Evolutionary conservation across 2,797 vertebrate genomes (phyloP), one percentile per base, ranked within the genome.

Genomic region (Pygocentrus nattereri): DNA sequence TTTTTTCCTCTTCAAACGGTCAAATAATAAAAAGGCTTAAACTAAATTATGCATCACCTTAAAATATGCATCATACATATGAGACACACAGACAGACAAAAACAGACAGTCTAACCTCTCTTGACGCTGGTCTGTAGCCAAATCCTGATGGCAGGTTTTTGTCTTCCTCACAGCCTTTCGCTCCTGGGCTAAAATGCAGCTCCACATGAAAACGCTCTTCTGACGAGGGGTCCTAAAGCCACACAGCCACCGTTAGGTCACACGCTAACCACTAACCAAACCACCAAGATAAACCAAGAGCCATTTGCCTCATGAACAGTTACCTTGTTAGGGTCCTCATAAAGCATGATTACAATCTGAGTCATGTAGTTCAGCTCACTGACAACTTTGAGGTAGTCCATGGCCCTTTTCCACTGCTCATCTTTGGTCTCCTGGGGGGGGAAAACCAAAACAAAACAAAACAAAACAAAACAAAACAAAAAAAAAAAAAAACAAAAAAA

Each of bases 341-440:
- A 97, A 21, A 97, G 93, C 96, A 97, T 97, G 88, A 97, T 97
- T 58, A 97, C 96, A 89, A 97, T 97, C 90, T 97, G 96, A 5
- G 96, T 97, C 96, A 97, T 97, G 88, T 97, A 97, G 93, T 97
- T 97, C 75, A 97, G 95, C 85, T 97, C 96, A 87, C 91, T 97
- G 84, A 96, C 96, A 84, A 96, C 91, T 85, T 95, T 96, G 68
- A 97, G 93, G 84, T 97, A 97, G 88, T 96, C 96, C 96, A 97
- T 97, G 81, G 96, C 96, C 86, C 96, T 92, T 88, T 94, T 97
- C 96, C 96, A 97, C 64, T 97, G 96, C 56, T 97, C 96, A 87
- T 97, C 96, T 89, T 95, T 96, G 73, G 94, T 93, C 78, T 96
- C 95, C 96, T 97, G 85, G 0, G n/a, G n/a, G n/a, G n/a, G n/a